These are phyloP conservation scores for Heteromormyrus szaboi DNA, from an alignment of 2,797 vertebrate genomes.

Conservation along the genomic window DNA sequence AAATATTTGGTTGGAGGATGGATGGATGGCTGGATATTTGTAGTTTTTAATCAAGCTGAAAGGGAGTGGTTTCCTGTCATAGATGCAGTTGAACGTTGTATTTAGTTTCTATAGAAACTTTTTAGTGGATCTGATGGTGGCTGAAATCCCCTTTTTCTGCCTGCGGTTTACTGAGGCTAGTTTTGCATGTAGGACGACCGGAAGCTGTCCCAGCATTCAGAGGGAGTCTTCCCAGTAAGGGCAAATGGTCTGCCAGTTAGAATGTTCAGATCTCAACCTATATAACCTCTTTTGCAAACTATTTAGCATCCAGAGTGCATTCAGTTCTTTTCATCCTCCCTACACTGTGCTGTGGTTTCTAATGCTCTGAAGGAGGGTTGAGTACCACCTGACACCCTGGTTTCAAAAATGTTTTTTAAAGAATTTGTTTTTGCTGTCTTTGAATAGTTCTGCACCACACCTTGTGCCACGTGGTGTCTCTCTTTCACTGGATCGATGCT, in stretches of 20 bases:
- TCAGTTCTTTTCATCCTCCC: neutral
- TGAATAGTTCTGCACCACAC: neutral
- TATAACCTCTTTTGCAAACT: neutral
- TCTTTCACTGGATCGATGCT: neutral
- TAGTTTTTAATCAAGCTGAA: neutral
- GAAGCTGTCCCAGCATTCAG: neutral
- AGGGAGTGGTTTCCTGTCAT: neutral
- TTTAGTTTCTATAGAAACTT: neutral
- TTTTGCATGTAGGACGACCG: neutral
- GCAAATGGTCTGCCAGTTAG: neutral
- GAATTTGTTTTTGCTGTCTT: neutral
- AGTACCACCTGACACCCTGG: neutral
- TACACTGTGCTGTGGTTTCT: neutral
- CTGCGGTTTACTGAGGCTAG: neutral
- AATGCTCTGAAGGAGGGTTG: neutral
- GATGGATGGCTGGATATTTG: neutral
- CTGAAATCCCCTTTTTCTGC: neutral
- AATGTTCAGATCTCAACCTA: neutral
- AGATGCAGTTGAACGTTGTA: neutral
- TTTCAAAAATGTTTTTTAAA: neutral
- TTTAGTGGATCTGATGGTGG: neutral
- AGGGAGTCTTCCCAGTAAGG: neutral
- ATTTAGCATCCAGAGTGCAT: neutral
- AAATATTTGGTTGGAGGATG: neutral
- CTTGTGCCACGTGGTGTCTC: neutral